Evolutionary conservation across 2,797 vertebrate genomes (phyloP), one percentile per base, ranked within the genome.

Genomic region (Ctenopoma kingsleyae): DNA sequence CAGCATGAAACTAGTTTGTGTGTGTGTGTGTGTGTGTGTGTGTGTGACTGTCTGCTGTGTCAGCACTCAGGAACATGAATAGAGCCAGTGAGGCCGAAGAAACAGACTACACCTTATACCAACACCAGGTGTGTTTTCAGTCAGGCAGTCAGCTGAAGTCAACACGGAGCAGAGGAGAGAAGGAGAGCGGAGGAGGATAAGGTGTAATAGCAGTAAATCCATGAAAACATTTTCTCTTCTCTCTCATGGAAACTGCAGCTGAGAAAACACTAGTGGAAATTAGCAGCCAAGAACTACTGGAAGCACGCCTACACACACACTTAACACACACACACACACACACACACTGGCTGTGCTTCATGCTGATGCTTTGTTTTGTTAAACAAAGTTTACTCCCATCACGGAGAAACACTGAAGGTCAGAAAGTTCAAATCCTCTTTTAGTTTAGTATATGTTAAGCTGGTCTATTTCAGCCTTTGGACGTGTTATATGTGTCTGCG

Each of bases 211-310:
- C 86, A 82, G 75, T 73, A 84, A 87, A 85, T 87, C 83, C 63
- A 67, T 61, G 64, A 85, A 89, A 89, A 88, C 84, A 89, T 88
- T 86, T 86, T 84, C 77, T 87, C 85, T 81, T 74, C 78, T 57
- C 80, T 83, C 76, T 83, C 80, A 87, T 82, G 82, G 80, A 76
- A 86, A 87, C 53, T 74, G 81, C 88, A 90, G 88, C 87, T 92
- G 89, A 90, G 76, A 90, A 89, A 90, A 92, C 89, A 91, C 62
- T 48, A 67, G 58, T 86, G 82, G 47, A 80, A 87, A 85, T 87
- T 68, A 85, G 85, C 66, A 77, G 74, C 81, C 83, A 88, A 74
- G 70, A 82, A 85, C 76, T 52, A 82, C 76, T 89, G 88, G 84
- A 88, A 67, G 27, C 54, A 43, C 0, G 74, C 83, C 80, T 61